Percentiles rank a stretch among this genome's conserved stretches.
These are phyloP conservation scores for Lepisosteus oculatus DNA, from an alignment of 2,113 vertebrate species.

Conservation along the genomic window DNA sequence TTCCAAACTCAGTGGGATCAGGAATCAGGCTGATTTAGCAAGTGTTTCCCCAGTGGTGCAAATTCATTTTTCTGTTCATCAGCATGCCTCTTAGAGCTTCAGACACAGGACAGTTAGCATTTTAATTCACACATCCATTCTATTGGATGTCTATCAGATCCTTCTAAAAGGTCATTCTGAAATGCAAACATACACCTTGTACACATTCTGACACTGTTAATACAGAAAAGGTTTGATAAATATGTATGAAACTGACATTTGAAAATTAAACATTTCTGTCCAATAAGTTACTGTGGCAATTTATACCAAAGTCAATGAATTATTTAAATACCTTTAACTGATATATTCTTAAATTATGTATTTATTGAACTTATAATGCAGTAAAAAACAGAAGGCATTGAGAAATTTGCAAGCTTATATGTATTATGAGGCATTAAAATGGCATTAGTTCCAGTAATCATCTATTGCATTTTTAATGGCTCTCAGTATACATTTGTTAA, in stretches of 20 bases:
- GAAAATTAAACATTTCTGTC: conserved; percentile 43
- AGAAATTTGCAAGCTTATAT: too few relatives aligned
- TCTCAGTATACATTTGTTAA: too few relatives aligned
- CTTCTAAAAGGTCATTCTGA: conserved; percentile 40
- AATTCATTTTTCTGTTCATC: neutral
- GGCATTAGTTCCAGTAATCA: too few relatives aligned
- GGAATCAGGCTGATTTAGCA: too few relatives aligned
- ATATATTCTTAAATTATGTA: conserved; percentile 8
- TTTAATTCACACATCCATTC: conserved; percentile 1
- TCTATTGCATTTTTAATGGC: too few relatives aligned
- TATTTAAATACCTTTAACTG: conserved; percentile 12
- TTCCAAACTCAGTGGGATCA: neutral
- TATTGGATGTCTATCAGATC: neutral
- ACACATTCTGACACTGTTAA: conserved; percentile 20
- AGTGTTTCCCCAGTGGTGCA: neutral
- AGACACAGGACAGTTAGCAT: neutral
- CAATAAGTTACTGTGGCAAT: conserved; percentile 32
- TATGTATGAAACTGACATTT: conserved; percentile 47
- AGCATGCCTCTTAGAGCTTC: neutral
- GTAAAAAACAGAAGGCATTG: neutral
- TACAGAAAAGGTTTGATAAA: conserved; percentile 34
- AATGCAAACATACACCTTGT: conserved; percentile 29
- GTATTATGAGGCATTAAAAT: too few relatives aligned
- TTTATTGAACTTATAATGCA: conserved; percentile 3
- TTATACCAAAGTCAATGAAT: conserved; percentile 9